Percentiles rank a stretch among this genome's conserved stretches.
phyloP scores from a whole-genome alignment of 2,113 vertebrate species.

The Muntiacus reevesi region DNA sequence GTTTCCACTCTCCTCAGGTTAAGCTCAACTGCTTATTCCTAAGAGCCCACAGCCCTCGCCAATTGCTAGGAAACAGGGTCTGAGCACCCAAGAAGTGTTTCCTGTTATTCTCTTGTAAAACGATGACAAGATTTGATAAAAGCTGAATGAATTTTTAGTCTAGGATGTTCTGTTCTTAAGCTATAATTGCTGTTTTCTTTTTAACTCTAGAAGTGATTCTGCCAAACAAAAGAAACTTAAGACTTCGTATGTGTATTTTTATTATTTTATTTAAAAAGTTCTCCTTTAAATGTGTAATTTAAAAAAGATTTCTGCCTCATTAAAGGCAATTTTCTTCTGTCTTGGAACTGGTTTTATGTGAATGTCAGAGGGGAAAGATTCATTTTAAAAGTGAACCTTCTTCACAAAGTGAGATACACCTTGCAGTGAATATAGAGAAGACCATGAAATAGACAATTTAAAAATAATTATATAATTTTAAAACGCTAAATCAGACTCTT shows the following conservation, averaged over 20 bases:
- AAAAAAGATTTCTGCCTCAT: constrained; percentile 18
- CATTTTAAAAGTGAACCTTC: neutral
- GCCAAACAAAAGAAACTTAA: constrained; percentile 57
- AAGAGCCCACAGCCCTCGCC: neutral
- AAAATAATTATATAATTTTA: constrained; percentile 30
- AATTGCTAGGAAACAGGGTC: constrained; percentile 61
- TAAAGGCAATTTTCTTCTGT: constrained; percentile 43
- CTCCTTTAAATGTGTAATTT: constrained; percentile 22
- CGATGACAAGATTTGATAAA: constrained; percentile 49
- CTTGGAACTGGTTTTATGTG: neutral
- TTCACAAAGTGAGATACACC: neutral
- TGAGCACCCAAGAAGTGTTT: constrained; percentile 43
- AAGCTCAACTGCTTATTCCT: constrained; percentile 11
- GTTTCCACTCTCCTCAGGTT: neutral
- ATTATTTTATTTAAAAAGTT: constrained; percentile 29
- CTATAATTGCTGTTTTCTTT: constrained; percentile 63
- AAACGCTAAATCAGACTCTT: constrained; percentile 28
- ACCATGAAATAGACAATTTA: neutral
- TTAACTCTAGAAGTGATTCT: constrained; percentile 58
- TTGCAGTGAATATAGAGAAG: neutral
- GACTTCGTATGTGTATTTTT: constrained; percentile 24
- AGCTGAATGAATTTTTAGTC: constrained; percentile 39
- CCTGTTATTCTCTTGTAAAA: constrained; percentile 50
- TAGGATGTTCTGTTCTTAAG: constrained; percentile 67
- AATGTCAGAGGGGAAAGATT: neutral